Evolutionary conservation across 2,797 vertebrate species (phyloP).

Genomic region (Eulemur albifrons): DNA sequence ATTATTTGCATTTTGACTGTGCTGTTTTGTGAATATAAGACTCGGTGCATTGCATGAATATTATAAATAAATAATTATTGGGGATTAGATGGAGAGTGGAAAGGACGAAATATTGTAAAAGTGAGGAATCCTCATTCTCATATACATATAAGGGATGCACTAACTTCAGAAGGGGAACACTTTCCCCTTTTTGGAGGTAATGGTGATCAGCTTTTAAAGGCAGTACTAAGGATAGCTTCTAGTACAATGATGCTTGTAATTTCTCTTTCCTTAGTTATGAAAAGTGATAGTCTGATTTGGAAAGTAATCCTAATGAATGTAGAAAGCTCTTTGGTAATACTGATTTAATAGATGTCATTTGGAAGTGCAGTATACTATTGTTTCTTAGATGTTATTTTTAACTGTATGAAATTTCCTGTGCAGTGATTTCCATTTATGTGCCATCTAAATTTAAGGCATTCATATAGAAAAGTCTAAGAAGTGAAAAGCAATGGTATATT

Average conservation of each 20-base stretch:
- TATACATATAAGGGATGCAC: background rate
- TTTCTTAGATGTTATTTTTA: background rate
- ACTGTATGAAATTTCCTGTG: background rate
- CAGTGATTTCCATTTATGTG: background rate
- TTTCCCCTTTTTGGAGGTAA: background rate
- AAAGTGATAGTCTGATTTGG: background rate
- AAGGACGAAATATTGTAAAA: background rate
- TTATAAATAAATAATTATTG: background rate
- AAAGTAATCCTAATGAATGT: background rate
- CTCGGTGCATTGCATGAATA: background rate
- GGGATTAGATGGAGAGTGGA: background rate
- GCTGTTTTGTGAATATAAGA: background rate
- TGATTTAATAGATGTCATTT: background rate
- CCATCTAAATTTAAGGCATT: background rate
- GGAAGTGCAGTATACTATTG: background rate
- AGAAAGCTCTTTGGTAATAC: background rate
- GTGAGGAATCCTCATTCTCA: background rate
- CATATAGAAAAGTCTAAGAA: background rate
- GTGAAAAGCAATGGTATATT: constrained; percentile 18
- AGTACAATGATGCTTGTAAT: background rate
- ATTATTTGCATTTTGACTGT: background rate
- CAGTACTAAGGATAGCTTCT: background rate
- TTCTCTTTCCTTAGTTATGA: background rate
- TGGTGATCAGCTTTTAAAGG: background rate
- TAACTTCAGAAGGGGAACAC: background rate